Evolutionary conservation across 1,140 invertebrate species (phyloP), one percentile per base, ranked within the genome.

Genomic region (Dolichoris vasculosae): DNA sequence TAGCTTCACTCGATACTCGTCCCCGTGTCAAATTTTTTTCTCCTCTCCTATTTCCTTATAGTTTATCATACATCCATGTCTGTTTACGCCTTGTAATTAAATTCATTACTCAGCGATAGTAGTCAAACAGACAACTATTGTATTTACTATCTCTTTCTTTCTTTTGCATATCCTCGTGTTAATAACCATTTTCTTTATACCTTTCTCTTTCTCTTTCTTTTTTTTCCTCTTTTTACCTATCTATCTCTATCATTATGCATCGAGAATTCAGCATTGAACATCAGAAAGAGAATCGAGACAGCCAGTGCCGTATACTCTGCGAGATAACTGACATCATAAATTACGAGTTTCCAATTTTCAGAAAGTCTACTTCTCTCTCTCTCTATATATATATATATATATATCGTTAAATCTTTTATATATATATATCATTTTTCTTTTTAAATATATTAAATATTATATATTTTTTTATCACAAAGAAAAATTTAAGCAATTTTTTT

Each of bases 321-420:
- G 30, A 78, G 46, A 38, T 67, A 76, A 67, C 85, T 83, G 87
- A 85, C 88, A 77, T 86, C 87, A 88, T 90, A 90, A 90, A 90
- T 90, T 90, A 89, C 88, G 73, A 86, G 88, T 87, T 90, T 90
- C 89, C 89, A 90, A 90, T 90, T 90, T 90, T 89, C 88, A 90
- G 88, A 88, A 88, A 86, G 78, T 87, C 64, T 1, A 30, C 51
- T 82, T 67, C 23, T 48, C 69, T 69, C 0, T 30, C 35, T n/a
- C 26, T 38, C 46, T 82, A 32, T n/a, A n/a, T n/a, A n/a, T n/a
- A n/a, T n/a, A n/a, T n/a, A n/a, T n/a, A n/a, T n/a, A n/a, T n/a
- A n/a, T n/a, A n/a, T n/a, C n/a, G n/a, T n/a, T n/a, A n/a, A n/a
- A n/a, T n/a, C n/a, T n/a, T n/a, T n/a, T n/a, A n/a, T n/a, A n/a